Conservation (phyloP, 2,797 vertebrate species). For the Acipenser ruthenus region DNA sequence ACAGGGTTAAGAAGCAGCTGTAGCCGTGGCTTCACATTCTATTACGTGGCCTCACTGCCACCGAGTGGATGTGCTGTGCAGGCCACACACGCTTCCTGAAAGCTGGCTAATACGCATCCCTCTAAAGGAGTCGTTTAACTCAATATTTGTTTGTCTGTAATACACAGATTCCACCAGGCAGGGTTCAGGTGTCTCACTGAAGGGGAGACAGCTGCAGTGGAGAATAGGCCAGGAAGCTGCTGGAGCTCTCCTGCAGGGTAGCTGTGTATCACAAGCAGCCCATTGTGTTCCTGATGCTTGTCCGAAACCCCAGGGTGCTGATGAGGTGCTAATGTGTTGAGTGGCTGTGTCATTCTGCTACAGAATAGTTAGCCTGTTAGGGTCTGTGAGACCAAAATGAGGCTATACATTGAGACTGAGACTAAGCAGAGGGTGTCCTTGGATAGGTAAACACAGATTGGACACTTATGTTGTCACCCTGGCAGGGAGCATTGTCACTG, state of each 20-base stretch:
- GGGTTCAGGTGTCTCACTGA: conserved; percentile 35
- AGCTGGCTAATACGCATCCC: conserved; percentile 65
- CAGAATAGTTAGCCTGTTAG: conserved; percentile 62
- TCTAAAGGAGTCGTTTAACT: conserved; percentile 60
- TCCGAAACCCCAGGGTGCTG: conserved; percentile 75
- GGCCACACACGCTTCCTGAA: conserved; percentile 52
- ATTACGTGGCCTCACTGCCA: conserved; percentile 29
- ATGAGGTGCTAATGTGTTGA: conserved; percentile 86
- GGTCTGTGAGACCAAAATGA: conserved; percentile 52
- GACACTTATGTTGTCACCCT: conserved; percentile 48
- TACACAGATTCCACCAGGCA: conserved; percentile 56
- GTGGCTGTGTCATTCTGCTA: conserved; percentile 54
- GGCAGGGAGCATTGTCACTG: conserved; percentile 40
- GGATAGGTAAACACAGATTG: conserved; percentile 69
- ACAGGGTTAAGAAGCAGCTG: background rate
- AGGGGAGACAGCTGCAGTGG: conserved; percentile 66
- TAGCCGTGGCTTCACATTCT: too few species aligned
- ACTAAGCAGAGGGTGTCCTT: conserved; percentile 46
- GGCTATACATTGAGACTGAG: conserved; percentile 39
- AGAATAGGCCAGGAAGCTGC: conserved; percentile 69
- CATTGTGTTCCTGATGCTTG: conserved; percentile 86
- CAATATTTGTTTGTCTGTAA: conserved; percentile 93
- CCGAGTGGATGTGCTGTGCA: conserved; percentile 42
- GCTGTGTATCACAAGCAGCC: conserved; percentile 70
- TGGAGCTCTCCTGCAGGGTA: conserved; percentile 48